Percentiles rank a stretch among this genome's conserved stretches.
Evolutionary conservation across 1,140 invertebrate genomes (phyloP).

Genomic region (Gonatopus flavifemur): DNA sequence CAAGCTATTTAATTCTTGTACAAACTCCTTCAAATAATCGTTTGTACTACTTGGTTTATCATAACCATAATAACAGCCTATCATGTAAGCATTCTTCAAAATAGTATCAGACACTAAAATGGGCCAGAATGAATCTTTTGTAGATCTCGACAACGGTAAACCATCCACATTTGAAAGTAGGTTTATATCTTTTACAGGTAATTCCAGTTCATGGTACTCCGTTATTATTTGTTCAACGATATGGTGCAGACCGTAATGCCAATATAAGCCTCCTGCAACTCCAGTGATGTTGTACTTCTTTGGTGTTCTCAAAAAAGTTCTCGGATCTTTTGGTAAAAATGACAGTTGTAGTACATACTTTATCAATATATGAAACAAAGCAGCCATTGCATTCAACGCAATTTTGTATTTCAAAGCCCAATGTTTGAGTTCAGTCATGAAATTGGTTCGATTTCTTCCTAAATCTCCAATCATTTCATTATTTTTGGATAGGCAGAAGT

Average conservation of each 20-base stretch:
- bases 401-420: too few relatives aligned
- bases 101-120: background rate
- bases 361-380: too few relatives aligned
- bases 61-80: slow-evolving; percentile 23
- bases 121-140: background rate
- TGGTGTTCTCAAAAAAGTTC: background rate
- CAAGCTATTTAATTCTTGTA: slow-evolving; percentile 25
- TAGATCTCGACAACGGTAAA: background rate
- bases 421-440: too few relatives aligned
- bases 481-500: too few relatives aligned
- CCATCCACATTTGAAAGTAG: background rate
- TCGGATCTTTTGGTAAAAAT: background rate
- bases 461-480: too few relatives aligned
- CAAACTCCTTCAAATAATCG: slow-evolving; percentile 22
- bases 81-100: slow-evolving; percentile 8
- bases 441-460: too few relatives aligned
- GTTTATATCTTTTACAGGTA: background rate
- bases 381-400: too few relatives aligned
- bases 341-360: too few relatives aligned
- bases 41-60: slow-evolving; percentile 20
- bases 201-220: background rate
- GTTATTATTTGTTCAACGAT: background rate
- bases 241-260: background rate
- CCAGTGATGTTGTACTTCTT: background rate
- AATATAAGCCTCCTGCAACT: background rate